A percentile compares a stretch with the other conserved stretches of the same genome.
These are phyloP conservation scores for Druon quercuslanigerum DNA, from an alignment of 1,140 invertebrate species.

Conservation along the genomic window DNA sequence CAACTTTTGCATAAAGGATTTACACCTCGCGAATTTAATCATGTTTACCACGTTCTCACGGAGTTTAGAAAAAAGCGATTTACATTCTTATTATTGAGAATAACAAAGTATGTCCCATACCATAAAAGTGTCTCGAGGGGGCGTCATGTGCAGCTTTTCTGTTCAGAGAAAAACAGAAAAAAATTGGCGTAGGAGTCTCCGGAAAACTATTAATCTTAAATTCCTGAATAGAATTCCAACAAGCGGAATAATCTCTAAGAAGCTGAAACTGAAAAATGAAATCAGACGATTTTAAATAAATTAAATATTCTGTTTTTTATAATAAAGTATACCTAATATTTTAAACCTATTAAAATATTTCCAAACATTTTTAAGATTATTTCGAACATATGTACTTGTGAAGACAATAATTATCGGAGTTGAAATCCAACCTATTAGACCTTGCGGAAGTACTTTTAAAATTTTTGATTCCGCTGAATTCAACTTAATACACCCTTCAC, in stretches of 20 bases:
- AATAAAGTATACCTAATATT: too few relatives aligned
- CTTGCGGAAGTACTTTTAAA: not conserved
- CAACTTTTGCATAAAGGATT: too few relatives aligned
- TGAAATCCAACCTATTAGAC: not conserved
- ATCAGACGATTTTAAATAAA: too few relatives aligned
- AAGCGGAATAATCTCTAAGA: not conserved
- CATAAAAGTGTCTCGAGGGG: slow-evolving; percentile 24
- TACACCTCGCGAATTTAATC: not conserved
- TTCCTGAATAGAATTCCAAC: not conserved
- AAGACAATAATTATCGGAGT: too few relatives aligned
- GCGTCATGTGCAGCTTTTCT: slow-evolving; percentile 19
- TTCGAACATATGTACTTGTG: too few relatives aligned
- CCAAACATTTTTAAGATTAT: too few relatives aligned
- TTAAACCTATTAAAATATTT: too few relatives aligned
- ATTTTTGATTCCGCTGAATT: slow-evolving; percentile 3
- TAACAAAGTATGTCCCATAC: slow-evolving; percentile 15
- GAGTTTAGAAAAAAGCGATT: slow-evolving; percentile 15
- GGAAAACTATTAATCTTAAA: slow-evolving; percentile 11
- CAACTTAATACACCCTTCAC: slow-evolving; percentile 1
- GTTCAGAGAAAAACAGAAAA: slow-evolving; percentile 2
- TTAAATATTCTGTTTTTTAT: too few relatives aligned
- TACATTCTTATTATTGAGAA: slow-evolving; percentile 1
- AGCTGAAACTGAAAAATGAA: not conserved
- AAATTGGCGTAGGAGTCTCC: slow-evolving; percentile 4
- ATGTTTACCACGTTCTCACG: not conserved